Conservation (phyloP, 2,113 vertebrate genomes). For the Lepisosteus osseus region DNA sequence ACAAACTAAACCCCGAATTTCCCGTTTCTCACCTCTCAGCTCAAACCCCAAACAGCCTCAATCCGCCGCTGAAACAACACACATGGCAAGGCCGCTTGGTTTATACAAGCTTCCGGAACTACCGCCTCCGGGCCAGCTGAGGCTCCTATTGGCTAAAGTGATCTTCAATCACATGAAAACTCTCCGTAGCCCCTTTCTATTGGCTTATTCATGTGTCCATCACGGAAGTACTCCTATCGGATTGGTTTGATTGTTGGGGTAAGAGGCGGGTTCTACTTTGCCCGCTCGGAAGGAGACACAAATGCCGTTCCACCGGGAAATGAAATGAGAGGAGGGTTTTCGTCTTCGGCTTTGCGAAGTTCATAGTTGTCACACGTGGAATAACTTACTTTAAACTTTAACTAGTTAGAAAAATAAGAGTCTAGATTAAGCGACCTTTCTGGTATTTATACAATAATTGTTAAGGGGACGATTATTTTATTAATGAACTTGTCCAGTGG, state of each 20-base stretch:
- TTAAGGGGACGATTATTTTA: too few species aligned
- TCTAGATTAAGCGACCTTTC: too few species aligned
- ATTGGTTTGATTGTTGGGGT: not conserved
- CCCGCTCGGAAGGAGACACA: conserved; percentile 15
- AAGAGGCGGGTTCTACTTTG: not conserved
- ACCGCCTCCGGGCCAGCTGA: conserved; percentile 24
- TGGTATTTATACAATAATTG: too few species aligned
- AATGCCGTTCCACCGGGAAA: not conserved
- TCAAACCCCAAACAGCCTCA: conserved; percentile 17
- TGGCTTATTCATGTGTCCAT: conserved; percentile 4
- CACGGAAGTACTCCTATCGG: not conserved
- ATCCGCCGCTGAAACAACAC: conserved; percentile 36
- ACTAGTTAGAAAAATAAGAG: too few species aligned
- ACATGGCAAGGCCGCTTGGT: conserved; percentile 59
- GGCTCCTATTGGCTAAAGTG: conserved; percentile 39
- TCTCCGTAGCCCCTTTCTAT: not conserved
- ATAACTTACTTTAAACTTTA: too few species aligned
- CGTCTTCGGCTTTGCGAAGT: too few species aligned
- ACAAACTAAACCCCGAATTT: too few species aligned
- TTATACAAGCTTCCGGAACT: conserved; percentile 52
- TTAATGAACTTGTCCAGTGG: too few species aligned
- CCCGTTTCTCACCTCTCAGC: conserved; percentile 42
- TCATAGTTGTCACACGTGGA: too few species aligned
- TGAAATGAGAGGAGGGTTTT: too few species aligned
- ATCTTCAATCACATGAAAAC: not conserved